Conservation (phyloP, 2,113 vertebrate species). For the Perca flavescens region DNA sequence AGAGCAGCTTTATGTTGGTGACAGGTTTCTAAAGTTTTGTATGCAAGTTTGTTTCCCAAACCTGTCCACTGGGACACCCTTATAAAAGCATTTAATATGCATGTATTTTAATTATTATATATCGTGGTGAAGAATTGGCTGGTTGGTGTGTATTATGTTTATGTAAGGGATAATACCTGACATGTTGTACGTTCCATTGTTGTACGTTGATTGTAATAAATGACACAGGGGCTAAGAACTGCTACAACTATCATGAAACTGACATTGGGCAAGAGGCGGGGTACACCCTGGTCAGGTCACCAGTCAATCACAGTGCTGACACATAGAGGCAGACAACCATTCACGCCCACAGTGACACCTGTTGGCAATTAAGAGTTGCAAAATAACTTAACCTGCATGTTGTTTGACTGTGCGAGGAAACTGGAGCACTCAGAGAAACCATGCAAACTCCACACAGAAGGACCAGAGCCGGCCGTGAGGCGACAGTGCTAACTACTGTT, state of each 20-base stretch:
- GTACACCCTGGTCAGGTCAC: no score
- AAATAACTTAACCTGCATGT: no score
- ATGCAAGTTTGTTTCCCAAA: not conserved
- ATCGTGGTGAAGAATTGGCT: not conserved
- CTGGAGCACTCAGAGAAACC: no score
- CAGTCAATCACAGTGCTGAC: no score
- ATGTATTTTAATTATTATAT: not conserved
- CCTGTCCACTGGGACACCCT: not conserved
- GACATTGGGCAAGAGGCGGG: no score
- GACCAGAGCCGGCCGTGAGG: no score
- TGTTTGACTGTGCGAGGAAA: no score
- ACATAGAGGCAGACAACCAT: no score
- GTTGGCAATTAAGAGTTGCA: no score
- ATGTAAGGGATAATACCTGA: not conserved
- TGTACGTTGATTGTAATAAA: not conserved
- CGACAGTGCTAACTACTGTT: no score
- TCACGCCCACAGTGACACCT: no score
- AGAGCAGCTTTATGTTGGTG: not conserved
- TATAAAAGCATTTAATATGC: not conserved
- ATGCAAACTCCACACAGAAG: no score
- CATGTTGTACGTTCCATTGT: not conserved
- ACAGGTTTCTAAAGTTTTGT: not conserved
- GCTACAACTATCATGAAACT: not conserved
- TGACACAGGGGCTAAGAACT: not conserved
- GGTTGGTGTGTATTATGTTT: not conserved